phyloP scores from a whole-genome alignment of 2,113 vertebrate genomes.

The Colaptes auratus region DNA sequence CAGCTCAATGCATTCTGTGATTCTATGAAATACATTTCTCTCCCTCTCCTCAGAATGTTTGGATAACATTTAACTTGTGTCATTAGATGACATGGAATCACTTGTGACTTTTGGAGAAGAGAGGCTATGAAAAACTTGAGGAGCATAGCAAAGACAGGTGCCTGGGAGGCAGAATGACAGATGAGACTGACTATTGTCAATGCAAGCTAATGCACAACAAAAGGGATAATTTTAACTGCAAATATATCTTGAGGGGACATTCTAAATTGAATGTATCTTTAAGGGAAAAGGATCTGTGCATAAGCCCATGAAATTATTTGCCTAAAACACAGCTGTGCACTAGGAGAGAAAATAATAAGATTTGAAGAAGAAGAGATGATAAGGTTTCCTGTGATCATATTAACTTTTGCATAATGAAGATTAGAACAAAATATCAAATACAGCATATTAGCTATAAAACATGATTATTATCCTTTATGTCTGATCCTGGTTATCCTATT shows the following conservation, averaged over 20 bases:
- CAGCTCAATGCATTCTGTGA: no score
- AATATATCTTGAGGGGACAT: background rate
- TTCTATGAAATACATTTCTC: background rate
- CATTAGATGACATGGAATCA: background rate
- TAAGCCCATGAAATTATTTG: conserved; percentile 25
- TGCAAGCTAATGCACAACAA: background rate
- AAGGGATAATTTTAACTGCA: background rate
- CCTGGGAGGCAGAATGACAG: background rate
- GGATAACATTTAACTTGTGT: background rate
- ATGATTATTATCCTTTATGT: background rate
- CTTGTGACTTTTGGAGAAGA: background rate
- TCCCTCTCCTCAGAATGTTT: background rate
- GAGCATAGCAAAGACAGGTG: background rate
- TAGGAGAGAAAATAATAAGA: background rate
- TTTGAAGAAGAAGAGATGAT: background rate
- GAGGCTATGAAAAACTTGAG: background rate
- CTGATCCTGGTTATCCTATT: background rate
- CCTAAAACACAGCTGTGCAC: background rate
- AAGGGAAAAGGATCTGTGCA: conserved; percentile 18
- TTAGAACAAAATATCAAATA: background rate
- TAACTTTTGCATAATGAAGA: background rate
- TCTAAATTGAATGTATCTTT: conserved; percentile 20
- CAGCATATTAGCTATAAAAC: background rate
- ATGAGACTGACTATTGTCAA: background rate
- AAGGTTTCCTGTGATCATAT: background rate